phyloP scores from a whole-genome alignment of 2,888 invertebrate species.

The Ormia ochracea region DNA sequence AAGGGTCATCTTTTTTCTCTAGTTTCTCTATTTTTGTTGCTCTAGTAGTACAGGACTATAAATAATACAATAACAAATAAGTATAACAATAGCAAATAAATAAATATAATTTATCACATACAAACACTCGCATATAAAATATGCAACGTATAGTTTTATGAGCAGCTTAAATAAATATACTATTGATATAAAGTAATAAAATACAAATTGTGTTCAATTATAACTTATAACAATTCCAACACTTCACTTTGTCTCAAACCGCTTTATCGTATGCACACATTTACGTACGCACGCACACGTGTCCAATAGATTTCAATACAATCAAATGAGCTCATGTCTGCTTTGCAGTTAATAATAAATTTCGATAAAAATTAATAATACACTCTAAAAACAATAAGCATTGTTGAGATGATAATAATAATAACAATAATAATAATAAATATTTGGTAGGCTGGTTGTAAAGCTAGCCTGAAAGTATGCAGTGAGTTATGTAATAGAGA shows the following conservation, averaged over 20 bases:
- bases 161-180: slow-evolving; percentile 58
- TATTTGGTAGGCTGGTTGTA: no score
- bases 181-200: slow-evolving; percentile 59
- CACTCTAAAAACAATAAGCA: no score
- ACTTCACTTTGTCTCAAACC: background rate
- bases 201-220: slow-evolving; percentile 59
- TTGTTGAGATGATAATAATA: no score
- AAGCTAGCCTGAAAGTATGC: no score
- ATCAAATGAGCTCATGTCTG: background rate
- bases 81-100: slow-evolving; percentile 33
- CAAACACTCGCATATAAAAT: background rate
- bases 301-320: background rate
- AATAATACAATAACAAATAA: slow-evolving; percentile 53
- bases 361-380: slow-evolving; percentile 9
- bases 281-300: background rate
- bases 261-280: background rate
- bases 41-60: slow-evolving; percentile 20
- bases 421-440: no score
- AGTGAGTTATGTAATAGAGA: no score
- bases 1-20: slow-evolving; percentile 23
- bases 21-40: background rate
- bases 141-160: slow-evolving; percentile 46
- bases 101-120: slow-evolving; percentile 36
- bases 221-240: slow-evolving; percentile 12
- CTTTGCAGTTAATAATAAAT: slow-evolving; percentile 15